Conservation (phyloP, 1,140 invertebrate genomes). For the Laodelphax striatellus region DNA sequence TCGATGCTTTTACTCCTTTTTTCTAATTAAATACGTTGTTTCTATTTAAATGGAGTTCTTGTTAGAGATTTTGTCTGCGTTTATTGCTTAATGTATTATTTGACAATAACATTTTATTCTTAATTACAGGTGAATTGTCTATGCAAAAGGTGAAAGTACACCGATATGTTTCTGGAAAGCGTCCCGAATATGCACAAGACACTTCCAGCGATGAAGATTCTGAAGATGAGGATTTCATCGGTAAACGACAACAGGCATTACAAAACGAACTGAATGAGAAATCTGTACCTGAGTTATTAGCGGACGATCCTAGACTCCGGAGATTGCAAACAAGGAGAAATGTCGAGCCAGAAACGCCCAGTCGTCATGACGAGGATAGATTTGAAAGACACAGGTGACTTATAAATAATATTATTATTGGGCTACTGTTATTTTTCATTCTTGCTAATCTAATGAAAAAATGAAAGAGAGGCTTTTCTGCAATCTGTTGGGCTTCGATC, state of each 20-base stretch:
- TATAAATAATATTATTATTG: too few species aligned
- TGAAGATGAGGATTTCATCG: constrained; percentile 74
- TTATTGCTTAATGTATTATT: too few species aligned
- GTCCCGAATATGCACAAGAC: constrained; percentile 82
- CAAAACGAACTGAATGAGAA: constrained; percentile 5
- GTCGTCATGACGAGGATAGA: constrained; percentile 31
- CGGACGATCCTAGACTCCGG: constrained; percentile 66
- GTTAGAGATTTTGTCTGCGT: too few species aligned
- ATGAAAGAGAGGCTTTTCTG: too few species aligned
- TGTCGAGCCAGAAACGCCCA: constrained; percentile 27
- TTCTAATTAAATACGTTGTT: too few species aligned
- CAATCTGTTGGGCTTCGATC: too few species aligned
- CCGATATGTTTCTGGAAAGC: constrained; percentile 83
- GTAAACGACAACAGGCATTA: constrained; percentile 30
- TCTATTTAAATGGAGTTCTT: too few species aligned
- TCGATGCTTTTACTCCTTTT: too few species aligned
- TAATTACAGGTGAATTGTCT: constrained; percentile 65
- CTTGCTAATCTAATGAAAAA: too few species aligned
- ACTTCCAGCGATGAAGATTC: constrained; percentile 73
- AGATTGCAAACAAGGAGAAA: constrained; percentile 36
- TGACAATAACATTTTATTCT: too few species aligned
- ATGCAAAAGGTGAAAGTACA: constrained; percentile 97
- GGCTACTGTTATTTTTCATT: too few species aligned
- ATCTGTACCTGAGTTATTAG: constrained; percentile 22
- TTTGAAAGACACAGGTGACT: constrained; percentile 30